phyloP scores from a whole-genome alignment of 2,797 vertebrate genomes.

The Urocyon cinereoargenteus region DNA sequence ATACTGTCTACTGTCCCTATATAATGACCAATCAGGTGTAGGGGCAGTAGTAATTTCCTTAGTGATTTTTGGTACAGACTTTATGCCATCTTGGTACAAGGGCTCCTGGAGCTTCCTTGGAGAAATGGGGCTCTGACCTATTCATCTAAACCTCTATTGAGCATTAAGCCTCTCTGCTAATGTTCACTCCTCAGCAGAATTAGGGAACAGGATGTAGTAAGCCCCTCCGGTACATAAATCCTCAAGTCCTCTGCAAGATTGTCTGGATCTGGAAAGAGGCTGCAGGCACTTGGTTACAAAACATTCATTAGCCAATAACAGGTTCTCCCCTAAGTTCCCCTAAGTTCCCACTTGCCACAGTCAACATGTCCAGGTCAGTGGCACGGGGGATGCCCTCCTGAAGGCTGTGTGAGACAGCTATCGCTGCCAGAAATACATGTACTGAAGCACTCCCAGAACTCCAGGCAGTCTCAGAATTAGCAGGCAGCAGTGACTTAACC shows the following conservation, averaged over 20 bases:
- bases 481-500: background rate
- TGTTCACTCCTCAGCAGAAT: background rate
- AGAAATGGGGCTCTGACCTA: conserved; percentile 25
- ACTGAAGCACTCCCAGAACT: background rate
- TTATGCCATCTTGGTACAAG: background rate
- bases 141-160: background rate
- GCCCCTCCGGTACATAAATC: background rate
- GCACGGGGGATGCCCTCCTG: background rate
- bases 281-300: background rate
- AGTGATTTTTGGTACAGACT: background rate
- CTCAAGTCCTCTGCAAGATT: background rate
- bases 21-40: background rate
- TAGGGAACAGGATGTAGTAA: background rate
- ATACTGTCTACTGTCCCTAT: background rate
- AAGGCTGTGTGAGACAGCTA: background rate
- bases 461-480: background rate
- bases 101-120: background rate
- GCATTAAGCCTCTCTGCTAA: background rate
- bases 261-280: background rate
- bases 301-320: background rate
- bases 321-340: background rate
- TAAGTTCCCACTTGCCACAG: background rate
- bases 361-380: background rate
- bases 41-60: background rate
- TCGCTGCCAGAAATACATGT: background rate